Evolutionary conservation across 2,888 invertebrate genomes (phyloP).

Genomic region (Coenonympha glycerion): DNA sequence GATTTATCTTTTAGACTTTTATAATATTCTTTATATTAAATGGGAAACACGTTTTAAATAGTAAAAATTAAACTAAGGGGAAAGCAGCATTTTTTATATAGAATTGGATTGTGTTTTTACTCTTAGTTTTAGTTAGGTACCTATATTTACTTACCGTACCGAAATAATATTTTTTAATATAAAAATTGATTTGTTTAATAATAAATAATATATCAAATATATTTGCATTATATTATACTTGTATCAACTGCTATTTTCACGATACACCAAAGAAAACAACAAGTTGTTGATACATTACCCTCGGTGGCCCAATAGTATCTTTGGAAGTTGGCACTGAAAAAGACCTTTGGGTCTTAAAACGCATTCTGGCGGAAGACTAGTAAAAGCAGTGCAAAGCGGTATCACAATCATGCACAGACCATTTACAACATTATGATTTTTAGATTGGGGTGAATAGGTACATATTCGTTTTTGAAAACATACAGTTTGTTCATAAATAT

Average conservation of each 20-base stretch:
- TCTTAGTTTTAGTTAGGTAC: too few relatives aligned
- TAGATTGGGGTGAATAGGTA: constrained; percentile 32
- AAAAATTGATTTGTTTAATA: too few relatives aligned
- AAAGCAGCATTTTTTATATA: background rate
- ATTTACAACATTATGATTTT: constrained; percentile 11
- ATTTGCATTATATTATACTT: too few relatives aligned
- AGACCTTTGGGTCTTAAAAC: constrained; percentile 93
- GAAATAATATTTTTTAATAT: too few relatives aligned
- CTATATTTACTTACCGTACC: too few relatives aligned
- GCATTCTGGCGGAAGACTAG: constrained; percentile 80
- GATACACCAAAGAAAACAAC: background rate
- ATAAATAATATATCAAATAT: background rate
- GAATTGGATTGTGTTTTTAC: too few relatives aligned
- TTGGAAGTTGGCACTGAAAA: constrained; percentile 94
- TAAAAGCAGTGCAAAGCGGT: constrained; percentile 38
- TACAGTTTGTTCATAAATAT: constrained; percentile 1
- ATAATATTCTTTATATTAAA: too few relatives aligned
- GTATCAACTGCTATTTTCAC: too few relatives aligned
- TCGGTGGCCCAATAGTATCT: constrained; percentile 77
- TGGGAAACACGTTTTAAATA: too few relatives aligned
- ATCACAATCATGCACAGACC: constrained; percentile 30
- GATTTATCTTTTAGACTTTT: too few relatives aligned
- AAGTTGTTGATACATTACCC: constrained; percentile 44
- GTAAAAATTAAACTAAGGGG: too few relatives aligned
- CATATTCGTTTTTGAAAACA: constrained; percentile 33